phyloP scores from a whole-genome alignment of 2,888 invertebrate species.

The Drosophila imparisetae region DNA sequence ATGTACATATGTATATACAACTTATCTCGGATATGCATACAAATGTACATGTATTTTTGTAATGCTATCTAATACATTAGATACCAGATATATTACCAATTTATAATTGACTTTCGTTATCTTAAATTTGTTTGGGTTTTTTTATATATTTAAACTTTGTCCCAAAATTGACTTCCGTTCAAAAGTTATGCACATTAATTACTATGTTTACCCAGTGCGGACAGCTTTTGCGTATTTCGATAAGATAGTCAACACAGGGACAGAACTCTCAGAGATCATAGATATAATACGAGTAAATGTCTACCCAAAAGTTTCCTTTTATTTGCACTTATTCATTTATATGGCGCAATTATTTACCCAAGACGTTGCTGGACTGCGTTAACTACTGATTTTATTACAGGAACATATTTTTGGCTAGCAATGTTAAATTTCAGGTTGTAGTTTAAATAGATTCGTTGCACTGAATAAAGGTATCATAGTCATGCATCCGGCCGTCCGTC shows the following conservation, averaged over 20 bases:
- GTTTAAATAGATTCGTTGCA: background rate
- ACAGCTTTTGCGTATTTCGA: slow-evolving; percentile 4
- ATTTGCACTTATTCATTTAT: slow-evolving; percentile 10
- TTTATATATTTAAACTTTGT: background rate
- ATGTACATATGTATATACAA: background rate
- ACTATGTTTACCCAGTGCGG: background rate
- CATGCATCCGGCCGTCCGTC: too few relatives aligned
- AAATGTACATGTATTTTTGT: background rate
- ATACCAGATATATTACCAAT: background rate
- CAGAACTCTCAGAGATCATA: background rate
- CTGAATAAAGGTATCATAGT: background rate
- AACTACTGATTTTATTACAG: background rate
- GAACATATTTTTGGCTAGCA: background rate
- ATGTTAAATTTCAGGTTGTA: background rate
- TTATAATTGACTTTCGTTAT: background rate
- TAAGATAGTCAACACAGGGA: slow-evolving; percentile 23
- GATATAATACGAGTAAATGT: background rate
- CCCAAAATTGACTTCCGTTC: slow-evolving; percentile 6
- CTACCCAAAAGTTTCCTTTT: background rate
- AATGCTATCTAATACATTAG: background rate
- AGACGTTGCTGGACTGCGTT: slow-evolving; percentile 16
- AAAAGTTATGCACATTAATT: slow-evolving; percentile 5
- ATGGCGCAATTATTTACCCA: slow-evolving; percentile 21
- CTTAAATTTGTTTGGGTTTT: background rate
- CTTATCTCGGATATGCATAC: background rate